Evolutionary conservation across 1,140 invertebrate species (phyloP).

Genomic region (Meloidogyne hapla): DNA sequence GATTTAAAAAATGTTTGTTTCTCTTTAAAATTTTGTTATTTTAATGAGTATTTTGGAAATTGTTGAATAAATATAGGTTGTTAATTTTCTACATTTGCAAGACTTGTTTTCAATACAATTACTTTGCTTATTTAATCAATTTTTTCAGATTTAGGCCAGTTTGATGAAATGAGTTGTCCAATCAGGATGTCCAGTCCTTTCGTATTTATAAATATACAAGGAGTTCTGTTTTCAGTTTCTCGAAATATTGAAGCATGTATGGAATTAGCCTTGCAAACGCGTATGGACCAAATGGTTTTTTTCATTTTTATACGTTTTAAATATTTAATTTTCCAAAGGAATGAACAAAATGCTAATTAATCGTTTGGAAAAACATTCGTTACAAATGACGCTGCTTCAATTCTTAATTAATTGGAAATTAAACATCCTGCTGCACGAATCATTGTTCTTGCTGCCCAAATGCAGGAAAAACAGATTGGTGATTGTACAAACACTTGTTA

Average conservation of each 20-base stretch:
- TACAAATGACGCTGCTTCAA: slow-evolving; percentile 97
- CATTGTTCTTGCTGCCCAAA: slow-evolving; percentile 89
- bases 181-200: no score
- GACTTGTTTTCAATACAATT: no score
- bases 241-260: slow-evolving; percentile 94
- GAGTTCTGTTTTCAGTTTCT: slow-evolving; percentile 86
- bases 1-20: no score
- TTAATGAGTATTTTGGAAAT: no score
- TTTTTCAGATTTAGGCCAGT: no score
- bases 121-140: no score
- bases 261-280: slow-evolving; percentile 85
- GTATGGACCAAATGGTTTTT: slow-evolving; percentile 81
- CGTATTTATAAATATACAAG: no score
- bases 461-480: slow-evolving; percentile 97
- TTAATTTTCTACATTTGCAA: no score
- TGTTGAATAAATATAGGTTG: no score
- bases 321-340: slow-evolving; percentile 69
- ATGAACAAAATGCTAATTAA: slow-evolving; percentile 99
- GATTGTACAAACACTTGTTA: slow-evolving; percentile 98
- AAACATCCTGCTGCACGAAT: slow-evolving; percentile 97
- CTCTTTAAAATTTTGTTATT: no score
- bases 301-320: slow-evolving; percentile 9
- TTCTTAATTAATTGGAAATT: slow-evolving; percentile 88
- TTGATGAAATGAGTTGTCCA: no score
- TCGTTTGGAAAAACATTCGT: slow-evolving; percentile 95